phyloP scores from a whole-genome alignment of 2,113 vertebrate genomes.

The Conger conger region DNA sequence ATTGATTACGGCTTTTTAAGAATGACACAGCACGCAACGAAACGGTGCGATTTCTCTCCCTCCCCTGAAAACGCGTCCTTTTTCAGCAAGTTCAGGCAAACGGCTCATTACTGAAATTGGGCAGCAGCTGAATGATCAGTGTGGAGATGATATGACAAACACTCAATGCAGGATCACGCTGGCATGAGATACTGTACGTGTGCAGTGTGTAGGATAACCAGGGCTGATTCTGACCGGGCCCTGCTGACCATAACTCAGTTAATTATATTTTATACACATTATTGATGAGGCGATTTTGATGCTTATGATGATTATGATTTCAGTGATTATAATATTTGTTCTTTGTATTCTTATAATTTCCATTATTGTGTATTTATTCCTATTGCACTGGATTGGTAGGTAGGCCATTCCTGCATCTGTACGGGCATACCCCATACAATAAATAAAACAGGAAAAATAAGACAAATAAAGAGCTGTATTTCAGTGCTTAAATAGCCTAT shows the following conservation, averaged over 20 bases:
- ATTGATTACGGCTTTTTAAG: constrained; percentile 44
- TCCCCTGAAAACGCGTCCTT: constrained; percentile 44
- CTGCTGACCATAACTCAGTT: not conserved
- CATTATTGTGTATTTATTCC: not conserved
- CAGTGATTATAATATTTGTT: not conserved
- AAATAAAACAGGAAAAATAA: too few species aligned
- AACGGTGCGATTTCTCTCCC: constrained; percentile 41
- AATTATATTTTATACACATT: not conserved
- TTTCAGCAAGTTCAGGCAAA: constrained; percentile 47
- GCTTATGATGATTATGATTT: not conserved
- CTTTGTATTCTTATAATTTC: not conserved
- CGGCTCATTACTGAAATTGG: constrained; percentile 46
- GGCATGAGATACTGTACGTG: constrained; percentile 33
- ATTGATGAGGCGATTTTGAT: not conserved
- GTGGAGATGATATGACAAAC: constrained; percentile 43
- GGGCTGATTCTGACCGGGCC: too few species aligned
- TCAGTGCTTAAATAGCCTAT: too few species aligned
- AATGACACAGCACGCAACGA: constrained; percentile 54
- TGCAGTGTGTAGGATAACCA: not conserved
- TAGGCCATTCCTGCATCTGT: too few species aligned
- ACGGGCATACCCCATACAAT: too few species aligned
- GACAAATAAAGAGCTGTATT: too few species aligned
- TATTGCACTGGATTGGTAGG: too few species aligned
- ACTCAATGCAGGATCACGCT: constrained; percentile 41
- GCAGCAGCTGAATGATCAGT: constrained; percentile 47